These are phyloP conservation scores for Limnephilus lunatus DNA, from an alignment of 2,888 invertebrate species.

Conservation along the genomic window DNA sequence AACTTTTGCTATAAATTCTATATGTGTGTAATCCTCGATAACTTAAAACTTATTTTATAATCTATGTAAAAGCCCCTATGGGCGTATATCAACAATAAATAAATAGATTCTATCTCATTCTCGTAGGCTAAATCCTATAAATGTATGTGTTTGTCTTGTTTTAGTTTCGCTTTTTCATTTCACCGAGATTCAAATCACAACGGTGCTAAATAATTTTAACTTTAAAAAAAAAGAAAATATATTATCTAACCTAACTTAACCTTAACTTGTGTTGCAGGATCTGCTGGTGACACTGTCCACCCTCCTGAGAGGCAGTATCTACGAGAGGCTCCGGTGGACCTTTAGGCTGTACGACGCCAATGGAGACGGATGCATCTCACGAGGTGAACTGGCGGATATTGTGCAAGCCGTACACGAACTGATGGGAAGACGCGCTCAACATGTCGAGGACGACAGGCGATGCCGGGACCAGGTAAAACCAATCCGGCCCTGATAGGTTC, in stretches of 20 bases:
- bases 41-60: no score
- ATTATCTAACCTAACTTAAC: background rate
- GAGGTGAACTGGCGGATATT: constrained; percentile 92
- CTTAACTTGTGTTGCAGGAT: constrained; percentile 82
- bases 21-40: no score
- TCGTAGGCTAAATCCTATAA: no score
- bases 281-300: constrained; percentile 95
- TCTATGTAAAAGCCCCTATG: no score
- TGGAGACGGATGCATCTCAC: constrained; percentile 96
- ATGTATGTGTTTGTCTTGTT: no score
- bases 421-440: constrained; percentile 87
- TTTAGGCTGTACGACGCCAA: constrained; percentile 98
- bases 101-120: no score
- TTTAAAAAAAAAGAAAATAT: no score
- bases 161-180: no score
- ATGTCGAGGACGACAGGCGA: constrained; percentile 84
- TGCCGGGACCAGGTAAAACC: constrained; percentile 86
- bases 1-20: no score
- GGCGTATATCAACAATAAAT: no score
- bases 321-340: constrained; percentile 97
- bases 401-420: constrained; percentile 94
- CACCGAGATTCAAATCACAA: no score
- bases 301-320: constrained; percentile 92
- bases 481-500: background rate
- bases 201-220: no score